Conservation (phyloP, 2,113 vertebrate species). For the Ranitomeya imitator region DNA sequence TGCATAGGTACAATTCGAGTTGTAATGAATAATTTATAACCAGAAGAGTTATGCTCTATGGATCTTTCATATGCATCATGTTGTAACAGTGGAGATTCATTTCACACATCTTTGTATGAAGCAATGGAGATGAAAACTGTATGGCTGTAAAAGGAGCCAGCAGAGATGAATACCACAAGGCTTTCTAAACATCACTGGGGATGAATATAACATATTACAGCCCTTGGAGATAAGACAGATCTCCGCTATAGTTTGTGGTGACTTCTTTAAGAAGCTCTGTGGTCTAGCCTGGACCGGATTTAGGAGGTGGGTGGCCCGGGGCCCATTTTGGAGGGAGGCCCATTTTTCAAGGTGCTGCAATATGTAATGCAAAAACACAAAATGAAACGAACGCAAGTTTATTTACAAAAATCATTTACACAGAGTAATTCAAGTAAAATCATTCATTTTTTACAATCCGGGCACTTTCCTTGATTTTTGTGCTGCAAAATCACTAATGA, state of each 20-base stretch:
- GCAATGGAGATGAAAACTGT: slow-evolving; percentile 25
- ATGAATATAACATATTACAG: not conserved
- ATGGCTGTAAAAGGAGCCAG: not conserved
- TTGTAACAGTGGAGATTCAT: slow-evolving; percentile 21
- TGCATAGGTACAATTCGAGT: slow-evolving; percentile 31
- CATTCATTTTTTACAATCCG: no score
- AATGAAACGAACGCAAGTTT: no score
- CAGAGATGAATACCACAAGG: not conserved
- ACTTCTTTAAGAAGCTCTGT: not conserved
- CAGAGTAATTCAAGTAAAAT: no score
- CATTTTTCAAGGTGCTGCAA: no score
- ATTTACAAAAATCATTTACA: no score
- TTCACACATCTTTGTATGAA: slow-evolving; percentile 15
- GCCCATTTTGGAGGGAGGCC: no score
- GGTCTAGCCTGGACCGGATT: no score
- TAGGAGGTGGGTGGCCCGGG: no score
- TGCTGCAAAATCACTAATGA: no score
- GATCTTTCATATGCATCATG: slow-evolving; percentile 36
- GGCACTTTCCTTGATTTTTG: no score
- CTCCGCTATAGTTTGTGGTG: not conserved
- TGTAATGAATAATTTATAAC: slow-evolving; percentile 35
- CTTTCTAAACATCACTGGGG: not conserved
- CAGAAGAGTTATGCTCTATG: slow-evolving; percentile 6
- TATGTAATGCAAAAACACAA: no score
- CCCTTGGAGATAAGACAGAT: no score